phyloP scores from a whole-genome alignment of 2,113 vertebrate species.

The Hydrochoerus hydrochaeris region DNA sequence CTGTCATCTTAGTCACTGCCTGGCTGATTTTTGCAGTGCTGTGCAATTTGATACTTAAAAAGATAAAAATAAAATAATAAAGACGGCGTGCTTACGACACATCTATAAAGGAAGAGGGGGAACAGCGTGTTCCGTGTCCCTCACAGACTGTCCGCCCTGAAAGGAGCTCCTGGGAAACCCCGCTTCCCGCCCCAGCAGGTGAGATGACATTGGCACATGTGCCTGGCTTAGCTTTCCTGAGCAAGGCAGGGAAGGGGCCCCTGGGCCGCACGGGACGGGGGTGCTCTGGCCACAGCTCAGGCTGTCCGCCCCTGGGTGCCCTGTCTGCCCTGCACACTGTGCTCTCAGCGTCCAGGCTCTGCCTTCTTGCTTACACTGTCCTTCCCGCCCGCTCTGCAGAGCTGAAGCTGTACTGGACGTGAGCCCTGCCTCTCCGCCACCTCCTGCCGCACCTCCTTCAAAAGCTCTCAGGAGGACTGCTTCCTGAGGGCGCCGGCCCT shows the following conservation, averaged over 20 bases:
- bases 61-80: constrained; percentile 37
- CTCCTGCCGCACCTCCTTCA: neutral
- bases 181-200: neutral
- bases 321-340: neutral
- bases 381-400: neutral
- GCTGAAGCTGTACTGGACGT: neutral
- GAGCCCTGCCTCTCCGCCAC: neutral
- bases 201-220: fast-evolving
- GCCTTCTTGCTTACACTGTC: neutral
- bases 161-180: neutral
- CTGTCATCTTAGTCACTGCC: constrained; percentile 11
- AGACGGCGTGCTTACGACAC: neutral
- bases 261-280: neutral
- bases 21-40: constrained; percentile 10
- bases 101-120: neutral
- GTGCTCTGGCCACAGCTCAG: neutral
- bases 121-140: neutral
- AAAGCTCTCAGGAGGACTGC: neutral
- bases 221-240: neutral
- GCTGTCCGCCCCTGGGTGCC: neutral
- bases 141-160: neutral
- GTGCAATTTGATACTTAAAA: constrained; percentile 21
- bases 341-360: neutral
- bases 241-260: neutral
- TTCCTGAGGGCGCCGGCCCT: neutral